A percentile compares a stretch with the other conserved stretches of the same genome.
Conservation (phyloP, 2,888 invertebrate genomes). For the Sarcophaga rosellei region DNA sequence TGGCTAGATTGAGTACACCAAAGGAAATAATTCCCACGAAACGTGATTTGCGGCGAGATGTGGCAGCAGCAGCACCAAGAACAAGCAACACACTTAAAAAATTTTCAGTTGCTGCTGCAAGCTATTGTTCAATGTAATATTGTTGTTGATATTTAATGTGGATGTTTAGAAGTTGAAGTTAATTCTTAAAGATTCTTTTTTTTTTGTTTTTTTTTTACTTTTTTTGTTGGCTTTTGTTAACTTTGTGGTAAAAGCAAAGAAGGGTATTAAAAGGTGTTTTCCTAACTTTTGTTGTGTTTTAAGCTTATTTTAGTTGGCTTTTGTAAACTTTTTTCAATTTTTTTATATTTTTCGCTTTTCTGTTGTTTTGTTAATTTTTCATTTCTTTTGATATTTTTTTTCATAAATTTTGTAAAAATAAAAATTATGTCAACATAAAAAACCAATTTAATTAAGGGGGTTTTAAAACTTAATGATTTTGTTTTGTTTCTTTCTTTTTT, state of each 20-base stretch:
- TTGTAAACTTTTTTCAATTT: background rate
- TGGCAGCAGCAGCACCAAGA: conserved; percentile 3
- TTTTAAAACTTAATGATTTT: conserved; percentile 52
- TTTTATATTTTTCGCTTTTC: background rate
- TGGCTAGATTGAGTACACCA: conserved; percentile 54
- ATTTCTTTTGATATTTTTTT: background rate
- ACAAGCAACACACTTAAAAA: conserved; percentile 7
- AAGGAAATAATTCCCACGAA: conserved; percentile 70
- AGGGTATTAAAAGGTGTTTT: background rate
- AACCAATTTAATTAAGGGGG: conserved; percentile 75
- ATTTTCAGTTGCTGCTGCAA: conserved; percentile 52
- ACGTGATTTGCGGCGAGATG: conserved; percentile 70
- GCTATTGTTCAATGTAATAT: conserved; percentile 49
- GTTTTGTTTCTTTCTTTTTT: background rate
- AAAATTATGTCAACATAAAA: conserved; percentile 66
- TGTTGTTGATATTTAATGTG: conserved; percentile 31
- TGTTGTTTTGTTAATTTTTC: conserved; percentile 23
- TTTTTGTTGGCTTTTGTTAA: conserved; percentile 30
- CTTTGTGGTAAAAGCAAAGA: conserved; percentile 20
- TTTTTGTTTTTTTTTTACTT: conserved; percentile 7
- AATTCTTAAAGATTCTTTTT: conserved; percentile 34
- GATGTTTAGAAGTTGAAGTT: conserved; percentile 38
- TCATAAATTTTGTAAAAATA: background rate
- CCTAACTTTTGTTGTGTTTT: background rate
- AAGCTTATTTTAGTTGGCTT: background rate